phyloP scores from a whole-genome alignment of 1,140 invertebrate species.

The Atta colombica region DNA sequence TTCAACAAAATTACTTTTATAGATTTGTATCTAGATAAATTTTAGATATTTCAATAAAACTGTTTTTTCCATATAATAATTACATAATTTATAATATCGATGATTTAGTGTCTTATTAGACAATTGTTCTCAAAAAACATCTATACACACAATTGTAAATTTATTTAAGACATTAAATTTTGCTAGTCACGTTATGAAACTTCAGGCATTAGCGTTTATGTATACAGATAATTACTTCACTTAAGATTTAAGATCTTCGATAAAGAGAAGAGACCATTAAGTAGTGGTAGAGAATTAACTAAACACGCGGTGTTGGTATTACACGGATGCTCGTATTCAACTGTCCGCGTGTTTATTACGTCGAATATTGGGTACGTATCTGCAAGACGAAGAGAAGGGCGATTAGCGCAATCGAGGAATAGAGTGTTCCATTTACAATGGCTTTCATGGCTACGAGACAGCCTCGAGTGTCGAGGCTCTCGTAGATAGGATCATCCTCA shows the following conservation, averaged over 20 bases:
- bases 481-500: conserved; percentile 73
- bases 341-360: conserved; percentile 39
- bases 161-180: background rate
- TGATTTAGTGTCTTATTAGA: background rate
- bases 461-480: conserved; percentile 67
- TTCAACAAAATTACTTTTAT: too few relatives aligned
- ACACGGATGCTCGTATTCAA: background rate
- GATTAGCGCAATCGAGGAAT: conserved; percentile 63
- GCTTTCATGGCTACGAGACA: conserved; percentile 69
- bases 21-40: too few relatives aligned
- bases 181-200: background rate
- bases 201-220: background rate
- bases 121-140: background rate
- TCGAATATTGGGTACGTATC: conserved; percentile 42
- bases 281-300: conserved; percentile 7
- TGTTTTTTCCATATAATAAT: too few relatives aligned
- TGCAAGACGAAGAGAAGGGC: conserved; percentile 69
- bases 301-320: conserved; percentile 17
- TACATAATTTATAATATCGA: background rate
- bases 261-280: background rate
- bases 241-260: background rate
- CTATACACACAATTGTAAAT: background rate
- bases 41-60: too few relatives aligned
- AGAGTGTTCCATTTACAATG: conserved; percentile 67
- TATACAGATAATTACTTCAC: background rate